Evolutionary conservation across 2,113 vertebrate genomes (phyloP), one percentile per base, ranked within the genome.

Genomic region (Alces alces): DNA sequence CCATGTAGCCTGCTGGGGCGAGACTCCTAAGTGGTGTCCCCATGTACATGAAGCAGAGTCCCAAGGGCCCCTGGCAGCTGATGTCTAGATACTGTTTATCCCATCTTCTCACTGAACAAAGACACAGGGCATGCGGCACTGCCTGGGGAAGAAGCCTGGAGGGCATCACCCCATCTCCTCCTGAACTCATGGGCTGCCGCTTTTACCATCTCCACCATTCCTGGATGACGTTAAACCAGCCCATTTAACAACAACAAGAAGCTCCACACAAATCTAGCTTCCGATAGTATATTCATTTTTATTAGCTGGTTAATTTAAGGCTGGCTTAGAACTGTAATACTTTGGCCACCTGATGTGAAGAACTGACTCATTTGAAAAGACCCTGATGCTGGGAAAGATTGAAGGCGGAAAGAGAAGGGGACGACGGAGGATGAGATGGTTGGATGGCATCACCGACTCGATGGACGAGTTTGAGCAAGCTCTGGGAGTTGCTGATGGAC

Each of bases 261-360:
- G 82, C 82, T 78, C 93, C 96, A 94, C 83, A 98, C 83, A 95
- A 96, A 94, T 87, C 92, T 66, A 92, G 90, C 94, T 94, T 96
- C 97, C 5, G 21, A 80, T 19, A 76, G 93, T 55, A 96, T 93
- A 89, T 95, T 96, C 95, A 76, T 96, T 97, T 97, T 96, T 98
- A 98, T 98, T 98, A 98, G 97, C 14, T 96, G 97, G 94, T 78
- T 98, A 88, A 96, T 95, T 96, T 91, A 96, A 93, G 80, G 95
- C 58, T 89, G 96, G 78, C 88, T 96, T 17, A 91, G 66, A 95
- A 79, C 43, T 80, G 36, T 15, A 89, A 16, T 43, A 66, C 92
- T 39, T 23, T 70, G n/a, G 66, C 66, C 19, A 70, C n/a, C 66
- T 39, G n/a, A 39, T 39, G n/a, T 0, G 5, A 70, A 70, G n/a